Evolutionary conservation across 2,888 invertebrate genomes (phyloP).

Genomic region (Andricus curvator): DNA sequence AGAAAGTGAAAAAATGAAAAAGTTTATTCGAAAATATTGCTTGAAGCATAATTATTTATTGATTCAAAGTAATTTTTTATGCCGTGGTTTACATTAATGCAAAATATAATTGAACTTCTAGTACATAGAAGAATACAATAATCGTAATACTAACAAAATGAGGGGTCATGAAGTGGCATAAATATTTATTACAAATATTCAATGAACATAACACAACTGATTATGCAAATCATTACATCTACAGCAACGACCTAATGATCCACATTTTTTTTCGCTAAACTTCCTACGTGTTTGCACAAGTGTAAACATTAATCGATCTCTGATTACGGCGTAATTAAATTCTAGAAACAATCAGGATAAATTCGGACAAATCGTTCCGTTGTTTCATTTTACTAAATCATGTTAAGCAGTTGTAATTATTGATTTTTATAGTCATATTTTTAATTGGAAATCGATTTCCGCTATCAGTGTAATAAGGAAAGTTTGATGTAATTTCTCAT

Average conservation of each 20-base stretch:
- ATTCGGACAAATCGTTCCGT: background rate
- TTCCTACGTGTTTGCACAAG: background rate
- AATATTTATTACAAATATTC: constrained; percentile 15
- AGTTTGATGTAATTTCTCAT: background rate
- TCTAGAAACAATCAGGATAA: background rate
- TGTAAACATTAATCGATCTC: background rate
- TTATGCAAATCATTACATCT: constrained; percentile 23
- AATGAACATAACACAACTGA: background rate
- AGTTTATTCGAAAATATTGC: background rate
- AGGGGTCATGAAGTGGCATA: constrained; percentile 16
- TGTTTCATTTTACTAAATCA: background rate
- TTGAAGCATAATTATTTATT: background rate
- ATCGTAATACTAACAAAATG: background rate
- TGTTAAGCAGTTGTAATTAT: background rate
- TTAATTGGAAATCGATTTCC: background rate
- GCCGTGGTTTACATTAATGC: background rate
- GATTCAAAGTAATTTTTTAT: background rate
- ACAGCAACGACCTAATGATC: constrained; percentile 17
- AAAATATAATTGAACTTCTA: constrained; percentile 1
- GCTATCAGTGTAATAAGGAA: background rate
- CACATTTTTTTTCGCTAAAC: background rate
- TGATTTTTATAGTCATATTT: background rate
- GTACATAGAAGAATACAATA: background rate
- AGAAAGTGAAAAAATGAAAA: background rate
- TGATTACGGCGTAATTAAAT: background rate